Evolutionary conservation across 2,888 invertebrate species (phyloP), one percentile per base, ranked within the genome.

Genomic region (Cheilosia impressa): DNA sequence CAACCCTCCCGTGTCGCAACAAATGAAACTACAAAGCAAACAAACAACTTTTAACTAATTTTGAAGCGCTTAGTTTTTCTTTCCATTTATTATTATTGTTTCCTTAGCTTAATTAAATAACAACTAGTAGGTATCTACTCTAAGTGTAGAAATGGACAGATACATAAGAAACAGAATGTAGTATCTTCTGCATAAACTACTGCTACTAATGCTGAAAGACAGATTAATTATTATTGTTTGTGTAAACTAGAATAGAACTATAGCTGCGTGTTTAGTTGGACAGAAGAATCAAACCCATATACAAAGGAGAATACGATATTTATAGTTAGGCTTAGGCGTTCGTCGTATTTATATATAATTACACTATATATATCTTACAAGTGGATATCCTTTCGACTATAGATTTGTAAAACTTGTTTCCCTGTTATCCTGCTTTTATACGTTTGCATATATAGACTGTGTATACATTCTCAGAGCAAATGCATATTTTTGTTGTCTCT

Each of bases 181-280:
- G 13, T 24, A 50, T 24, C 34, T 68, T 69, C 73, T 79, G 75
- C 77, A 52, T 10, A 22, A 77, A 71, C 79, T 58, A 63, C 75
- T 71, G 60, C 57, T 75, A 79, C 77, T 63, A 57, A 38, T 55
- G 63, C 62, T 58, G 79, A 80, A 80, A 84, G 84, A 84, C 84
- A 84, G 84, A 84, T 76, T 71, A 24, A 66, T 72, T 34, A 60
- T 69, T 69, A 43, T 34, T 65, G 17, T 83, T 72, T 63, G 63
- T 69, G 63, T 63, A 57, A 57, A 58, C 31, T 60, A 41, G 66
- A 62, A 38, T 82, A 63, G 71, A 71, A 60, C 55, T 80, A 75
- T 38, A 79, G 68, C 27, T 62, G 73, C 72, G 78, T 80, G 79
- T 53, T 75, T 58, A 53, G 47, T 19, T 47, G 47, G 19, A 57